These are phyloP conservation scores for Zygaena filipendulae DNA, from an alignment of 2,888 invertebrate species.

Conservation along the genomic window DNA sequence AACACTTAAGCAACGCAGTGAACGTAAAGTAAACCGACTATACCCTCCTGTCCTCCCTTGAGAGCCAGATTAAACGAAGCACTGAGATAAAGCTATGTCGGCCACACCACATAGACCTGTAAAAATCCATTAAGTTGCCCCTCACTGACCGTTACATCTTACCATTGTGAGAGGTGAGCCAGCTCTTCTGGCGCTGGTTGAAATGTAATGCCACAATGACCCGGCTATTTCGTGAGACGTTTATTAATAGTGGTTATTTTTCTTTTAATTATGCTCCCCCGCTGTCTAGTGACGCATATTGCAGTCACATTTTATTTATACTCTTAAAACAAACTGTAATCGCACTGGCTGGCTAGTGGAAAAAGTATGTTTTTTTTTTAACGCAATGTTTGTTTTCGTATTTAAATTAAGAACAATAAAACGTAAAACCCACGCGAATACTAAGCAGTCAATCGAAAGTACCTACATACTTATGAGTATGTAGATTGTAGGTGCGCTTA, in stretches of 20 bases:
- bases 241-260: conserved; percentile 66
- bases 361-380: conserved; percentile 11
- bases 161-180: conserved; percentile 18
- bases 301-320: too few relatives aligned
- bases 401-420: conserved; percentile 1
- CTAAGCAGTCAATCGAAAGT: too few relatives aligned
- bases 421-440: too few relatives aligned
- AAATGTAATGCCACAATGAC: conserved; percentile 44
- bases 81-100: conserved; percentile 43
- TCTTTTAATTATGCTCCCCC: conserved; percentile 60
- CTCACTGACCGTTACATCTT: conserved; percentile 12
- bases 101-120: conserved; percentile 30
- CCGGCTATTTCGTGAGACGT: conserved; percentile 50
- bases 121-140: conserved; percentile 13
- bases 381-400: conserved; percentile 4
- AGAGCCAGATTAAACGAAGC: conserved; percentile 62
- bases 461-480: too few relatives aligned
- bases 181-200: conserved; percentile 31
- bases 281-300: conserved; percentile 37
- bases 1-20: conserved; percentile 25
- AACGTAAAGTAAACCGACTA: conserved; percentile 24
- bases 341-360: too few relatives aligned
- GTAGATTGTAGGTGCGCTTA: too few relatives aligned
- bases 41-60: conserved; percentile 34
- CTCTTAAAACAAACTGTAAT: too few relatives aligned